phyloP scores from a whole-genome alignment of 1,140 invertebrate genomes.

The Orussus abietinus region DNA sequence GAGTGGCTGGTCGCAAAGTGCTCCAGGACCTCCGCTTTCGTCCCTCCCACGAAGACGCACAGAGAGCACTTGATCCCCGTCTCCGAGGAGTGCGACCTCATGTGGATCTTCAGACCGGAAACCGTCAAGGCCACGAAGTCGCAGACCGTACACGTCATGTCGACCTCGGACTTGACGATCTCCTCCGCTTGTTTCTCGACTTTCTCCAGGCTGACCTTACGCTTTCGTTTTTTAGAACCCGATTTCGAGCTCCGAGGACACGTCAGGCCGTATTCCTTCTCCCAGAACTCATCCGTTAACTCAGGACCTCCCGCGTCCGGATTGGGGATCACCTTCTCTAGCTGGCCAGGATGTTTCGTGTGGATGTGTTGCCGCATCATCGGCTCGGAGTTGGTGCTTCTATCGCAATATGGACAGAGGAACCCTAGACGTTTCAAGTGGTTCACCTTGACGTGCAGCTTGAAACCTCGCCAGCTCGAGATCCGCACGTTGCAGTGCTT shows the following conservation, averaged over 20 bases:
- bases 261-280: constrained; percentile 41
- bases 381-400: constrained; percentile 34
- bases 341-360: constrained; percentile 28
- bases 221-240: constrained; percentile 24
- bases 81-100: constrained; percentile 29
- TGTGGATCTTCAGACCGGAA: constrained; percentile 37
- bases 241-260: constrained; percentile 20
- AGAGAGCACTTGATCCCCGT: constrained; percentile 33
- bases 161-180: not conserved
- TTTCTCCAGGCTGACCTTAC: constrained; percentile 6
- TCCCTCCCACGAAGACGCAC: constrained; percentile 31
- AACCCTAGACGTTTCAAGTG: constrained; percentile 44
- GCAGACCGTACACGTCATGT: constrained; percentile 31
- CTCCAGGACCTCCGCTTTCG: constrained; percentile 31
- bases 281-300: constrained; percentile 44
- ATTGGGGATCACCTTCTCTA: constrained; percentile 34
- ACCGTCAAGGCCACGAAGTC: constrained; percentile 34
- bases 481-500: constrained; percentile 47
- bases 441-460: constrained; percentile 41
- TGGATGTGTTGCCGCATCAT: constrained; percentile 40
- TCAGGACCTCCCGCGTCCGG: constrained; percentile 19
- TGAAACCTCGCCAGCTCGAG: constrained; percentile 37
- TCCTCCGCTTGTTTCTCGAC: constrained; percentile 13
- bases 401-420: constrained; percentile 45
- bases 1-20: constrained; percentile 43